These are phyloP conservation scores for Synergus itoensis DNA, from an alignment of 2,888 invertebrate genomes.

Conservation along the genomic window DNA sequence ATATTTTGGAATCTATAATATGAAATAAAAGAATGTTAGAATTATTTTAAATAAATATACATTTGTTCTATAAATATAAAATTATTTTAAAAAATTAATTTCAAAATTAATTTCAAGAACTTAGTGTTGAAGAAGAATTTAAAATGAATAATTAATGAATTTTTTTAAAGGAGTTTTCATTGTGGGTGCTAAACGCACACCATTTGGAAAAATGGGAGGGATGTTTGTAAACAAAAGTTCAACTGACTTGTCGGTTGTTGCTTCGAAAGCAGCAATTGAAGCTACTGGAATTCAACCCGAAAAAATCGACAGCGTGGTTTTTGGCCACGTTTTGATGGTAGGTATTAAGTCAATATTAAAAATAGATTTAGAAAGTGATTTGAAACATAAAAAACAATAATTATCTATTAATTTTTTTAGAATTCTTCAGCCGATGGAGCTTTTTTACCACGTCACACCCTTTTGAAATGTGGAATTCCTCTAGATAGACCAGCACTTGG, in stretches of 20 bases:
- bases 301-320: conserved; percentile 91
- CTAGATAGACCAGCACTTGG: conserved; percentile 90
- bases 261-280: conserved; percentile 88
- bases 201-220: conserved; percentile 97
- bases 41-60: too few relatives aligned
- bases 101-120: too few relatives aligned
- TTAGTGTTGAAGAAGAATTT: too few relatives aligned
- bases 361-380: not conserved
- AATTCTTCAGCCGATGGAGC: conserved; percentile 86
- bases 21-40: too few relatives aligned
- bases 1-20: too few relatives aligned
- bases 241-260: conserved; percentile 89
- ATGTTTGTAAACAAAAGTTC: conserved; percentile 86
- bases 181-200: conserved; percentile 97
- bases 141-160: not conserved
- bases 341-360: conserved; percentile 70
- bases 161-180: conserved; percentile 87
- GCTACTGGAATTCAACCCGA: conserved; percentile 91
- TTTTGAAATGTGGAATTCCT: conserved; percentile 91
- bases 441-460: conserved; percentile 93
- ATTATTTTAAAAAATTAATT: too few relatives aligned
- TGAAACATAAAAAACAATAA: not conserved
- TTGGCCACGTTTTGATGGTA: conserved; percentile 94
- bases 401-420: conserved; percentile 47
- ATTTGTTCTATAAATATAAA: too few relatives aligned